Evolutionary conservation across 1,140 invertebrate species (phyloP), one percentile per base, ranked within the genome.

Genomic region (Asbolus verrucosus): DNA sequence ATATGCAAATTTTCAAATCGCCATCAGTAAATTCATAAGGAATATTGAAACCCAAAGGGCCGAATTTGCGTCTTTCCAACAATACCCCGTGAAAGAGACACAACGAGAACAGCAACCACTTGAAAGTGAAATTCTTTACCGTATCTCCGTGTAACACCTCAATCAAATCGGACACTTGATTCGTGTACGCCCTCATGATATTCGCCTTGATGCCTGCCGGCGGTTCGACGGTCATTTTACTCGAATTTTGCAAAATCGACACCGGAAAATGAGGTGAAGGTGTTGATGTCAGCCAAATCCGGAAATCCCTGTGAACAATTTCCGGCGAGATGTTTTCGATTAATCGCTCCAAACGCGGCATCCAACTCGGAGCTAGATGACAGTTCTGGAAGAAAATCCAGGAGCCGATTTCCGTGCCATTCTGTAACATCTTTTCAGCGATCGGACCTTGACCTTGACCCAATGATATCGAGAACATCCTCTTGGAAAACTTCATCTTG

Each of bases 321-420:
- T 85, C 83, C 0, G 83, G 74, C 2, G 82, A 76, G 2, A 91
- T 78, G 1, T 83, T 81, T 78, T 90, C 84, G 4, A 87, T 81
- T 6, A 88, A 70, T n/a, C 80, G 75, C 72, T 88, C 87, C 46
- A 89, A 71, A 11, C 79, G 76, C 1, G 87, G 85, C 89, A 92
- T 90, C 90, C 90, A 92, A 36, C 88, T 89, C 3, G 89, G 87
- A 4, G 89, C 89, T 54, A 92, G 82, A 76, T 92, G 91, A 79
- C 91, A 92, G 81, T 92, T 92, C 85, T 87, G 85, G 67, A 86
- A 86, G 67, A 90, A 86, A 0, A 92, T 86, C 91, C 91, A 92
- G 54, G 81, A 82, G 1, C 89, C 89, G 5, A 75, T 79, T 70
- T 89, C 87, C 1, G 83, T 74, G 0, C 87, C 88, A 63, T 85